phyloP scores from a whole-genome alignment of 2,888 invertebrate species.

The Vannuccia rotundouncinata region DNA sequence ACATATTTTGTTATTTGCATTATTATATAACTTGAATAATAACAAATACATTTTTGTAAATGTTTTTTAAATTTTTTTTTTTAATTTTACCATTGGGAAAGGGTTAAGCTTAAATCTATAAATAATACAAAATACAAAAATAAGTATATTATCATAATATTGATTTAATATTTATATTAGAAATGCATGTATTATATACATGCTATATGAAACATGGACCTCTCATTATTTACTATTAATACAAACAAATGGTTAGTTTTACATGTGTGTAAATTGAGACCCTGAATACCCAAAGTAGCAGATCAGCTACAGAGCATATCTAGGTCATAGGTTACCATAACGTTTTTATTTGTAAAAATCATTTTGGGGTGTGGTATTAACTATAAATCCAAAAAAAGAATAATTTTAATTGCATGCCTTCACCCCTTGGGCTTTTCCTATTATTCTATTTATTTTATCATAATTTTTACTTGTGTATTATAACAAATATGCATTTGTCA shows the following conservation, averaged over 20 bases:
- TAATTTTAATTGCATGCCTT: constrained; percentile 15
- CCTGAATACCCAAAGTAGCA: background rate
- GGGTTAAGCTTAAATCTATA: no score
- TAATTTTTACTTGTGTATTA: no score
- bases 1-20: no score
- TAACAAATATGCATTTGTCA: no score
- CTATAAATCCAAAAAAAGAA: constrained; percentile 10
- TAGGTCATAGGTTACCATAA: background rate
- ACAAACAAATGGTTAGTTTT: background rate
- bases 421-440: no score
- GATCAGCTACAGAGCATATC: background rate
- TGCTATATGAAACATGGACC: background rate
- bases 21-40: no score
- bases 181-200: background rate
- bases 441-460: no score
- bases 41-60: no score
- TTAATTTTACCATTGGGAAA: no score
- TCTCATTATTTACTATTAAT: background rate
- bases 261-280: background rate
- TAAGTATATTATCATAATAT: background rate
- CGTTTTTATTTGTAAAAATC: background rate
- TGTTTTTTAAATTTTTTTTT: no score
- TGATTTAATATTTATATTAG: background rate
- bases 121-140: no score
- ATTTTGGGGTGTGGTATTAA: background rate